phyloP scores from a whole-genome alignment of 92 coral and sea anemone genomes.

The Paragorgia papillata region DNA sequence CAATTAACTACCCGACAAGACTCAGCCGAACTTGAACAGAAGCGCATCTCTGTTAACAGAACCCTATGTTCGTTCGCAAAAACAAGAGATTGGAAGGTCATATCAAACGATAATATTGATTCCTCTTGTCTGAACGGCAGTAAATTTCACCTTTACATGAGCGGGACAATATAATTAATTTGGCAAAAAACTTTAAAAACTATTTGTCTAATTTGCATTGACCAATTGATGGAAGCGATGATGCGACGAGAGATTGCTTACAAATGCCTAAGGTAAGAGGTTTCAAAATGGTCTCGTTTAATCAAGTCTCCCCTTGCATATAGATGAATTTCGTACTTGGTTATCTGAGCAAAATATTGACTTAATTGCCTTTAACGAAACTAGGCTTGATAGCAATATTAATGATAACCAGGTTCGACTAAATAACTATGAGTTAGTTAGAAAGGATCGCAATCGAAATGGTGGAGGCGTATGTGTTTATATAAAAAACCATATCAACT shows the following conservation, averaged over 20 bases:
- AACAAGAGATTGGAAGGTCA: conserved; percentile 26
- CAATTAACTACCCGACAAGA: conserved; percentile 29
- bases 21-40: conserved; percentile 11
- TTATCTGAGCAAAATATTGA: conserved; percentile 1
- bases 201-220: too few relatives aligned
- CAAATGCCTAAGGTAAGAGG: conserved; percentile 12
- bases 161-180: conserved; percentile 1
- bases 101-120: conserved; percentile 3
- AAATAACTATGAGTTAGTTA: background rate
- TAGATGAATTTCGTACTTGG: conserved; percentile 1
- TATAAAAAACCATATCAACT: too few relatives aligned
- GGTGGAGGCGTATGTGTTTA: too few relatives aligned
- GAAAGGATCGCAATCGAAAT: too few relatives aligned
- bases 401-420: conserved; percentile 1
- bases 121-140: conserved; percentile 21
- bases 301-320: background rate
- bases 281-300: conserved; percentile 1
- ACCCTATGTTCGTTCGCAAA: conserved; percentile 30
- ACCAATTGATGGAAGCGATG: too few relatives aligned
- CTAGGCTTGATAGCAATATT: background rate
- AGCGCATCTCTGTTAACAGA: conserved; percentile 35
- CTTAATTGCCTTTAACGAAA: background rate
- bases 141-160: conserved; percentile 24
- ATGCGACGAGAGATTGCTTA: background rate
- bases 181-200: background rate